Conservation (phyloP, 2,113 vertebrate genomes). For the Clupea harengus region DNA sequence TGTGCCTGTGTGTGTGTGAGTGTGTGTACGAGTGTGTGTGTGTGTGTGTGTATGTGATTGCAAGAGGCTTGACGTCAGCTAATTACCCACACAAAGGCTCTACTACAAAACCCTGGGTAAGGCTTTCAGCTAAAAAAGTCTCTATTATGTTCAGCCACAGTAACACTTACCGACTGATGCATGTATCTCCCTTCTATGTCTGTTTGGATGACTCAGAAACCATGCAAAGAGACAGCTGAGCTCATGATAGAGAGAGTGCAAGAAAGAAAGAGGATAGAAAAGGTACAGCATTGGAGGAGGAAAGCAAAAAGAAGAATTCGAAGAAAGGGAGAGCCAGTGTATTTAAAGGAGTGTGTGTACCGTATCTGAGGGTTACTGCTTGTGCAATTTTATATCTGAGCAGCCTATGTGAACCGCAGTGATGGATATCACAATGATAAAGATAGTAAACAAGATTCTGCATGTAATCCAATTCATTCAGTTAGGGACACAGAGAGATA, state of each 20-base stretch:
- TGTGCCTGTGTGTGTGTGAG: neutral
- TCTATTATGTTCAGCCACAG: neutral
- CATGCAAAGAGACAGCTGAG: neutral
- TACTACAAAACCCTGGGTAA: neutral
- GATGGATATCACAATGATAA: conserved; percentile 15
- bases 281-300: neutral
- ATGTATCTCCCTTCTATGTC: neutral
- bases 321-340: neutral
- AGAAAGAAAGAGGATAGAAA: neutral
- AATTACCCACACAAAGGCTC: neutral
- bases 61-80: neutral
- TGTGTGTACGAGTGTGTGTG: neutral
- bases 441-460: conserved; percentile 32
- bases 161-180: neutral
- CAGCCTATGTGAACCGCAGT: conserved; percentile 23
- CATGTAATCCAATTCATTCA: conserved; percentile 39
- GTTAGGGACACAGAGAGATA: conserved; percentile 12
- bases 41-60: neutral
- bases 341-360: neutral
- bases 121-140: neutral
- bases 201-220: neutral
- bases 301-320: too few relatives aligned
- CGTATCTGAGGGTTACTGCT: conserved; percentile 28
- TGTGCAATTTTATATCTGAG: conserved; percentile 12
- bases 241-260: neutral